Evolutionary conservation across 1,140 invertebrate species (phyloP), one percentile per base, ranked within the genome.

Genomic region (Drosophila tropicalis): DNA sequence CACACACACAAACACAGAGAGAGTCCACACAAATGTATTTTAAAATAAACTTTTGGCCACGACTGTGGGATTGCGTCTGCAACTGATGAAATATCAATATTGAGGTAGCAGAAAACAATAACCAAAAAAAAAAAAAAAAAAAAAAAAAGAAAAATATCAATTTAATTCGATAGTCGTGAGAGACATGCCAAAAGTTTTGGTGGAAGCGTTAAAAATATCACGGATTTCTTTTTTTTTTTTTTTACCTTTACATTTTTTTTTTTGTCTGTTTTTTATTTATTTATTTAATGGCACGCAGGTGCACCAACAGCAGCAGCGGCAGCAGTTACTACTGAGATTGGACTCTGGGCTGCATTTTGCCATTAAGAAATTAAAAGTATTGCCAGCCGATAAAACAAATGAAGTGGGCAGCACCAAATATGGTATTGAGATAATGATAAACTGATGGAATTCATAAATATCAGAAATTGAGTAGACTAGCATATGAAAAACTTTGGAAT

Each of bases 151-250:
- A 19, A 22, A 51, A 51, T 51, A 51, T 51, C 44, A 17, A 75
- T 85, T 86, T 86, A 85, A 86, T 86, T 85, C 67, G 66, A 81
- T 84, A 84, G 67, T 81, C 73, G 70, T 65, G 68, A 72, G 81
- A 75, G 64, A 57, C 63, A 66, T 36, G 36, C 62, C 32, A 39
- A 41, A 19, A 66, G 70, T 74, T 63, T 62, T 39, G 36, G 41
- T 80, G 67, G 60, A 67, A 76, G 79, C 66, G 79, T 78, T 78
- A 78, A 82, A 81, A 81, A 82, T 82, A 68, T 69, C 69, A 76
- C 78, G 72, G 79, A 82, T 75, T 83, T 79, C 55, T 57, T 54
- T 62, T 25, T 57, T 69, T 70, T 51, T 4, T 51, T 19, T 51
- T 51, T n/a, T n/a, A n/a, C 9, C 9, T 51, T 19, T 22, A 10